phyloP scores from a whole-genome alignment of 2,797 vertebrate species.

The Gobio occitaniae region DNA sequence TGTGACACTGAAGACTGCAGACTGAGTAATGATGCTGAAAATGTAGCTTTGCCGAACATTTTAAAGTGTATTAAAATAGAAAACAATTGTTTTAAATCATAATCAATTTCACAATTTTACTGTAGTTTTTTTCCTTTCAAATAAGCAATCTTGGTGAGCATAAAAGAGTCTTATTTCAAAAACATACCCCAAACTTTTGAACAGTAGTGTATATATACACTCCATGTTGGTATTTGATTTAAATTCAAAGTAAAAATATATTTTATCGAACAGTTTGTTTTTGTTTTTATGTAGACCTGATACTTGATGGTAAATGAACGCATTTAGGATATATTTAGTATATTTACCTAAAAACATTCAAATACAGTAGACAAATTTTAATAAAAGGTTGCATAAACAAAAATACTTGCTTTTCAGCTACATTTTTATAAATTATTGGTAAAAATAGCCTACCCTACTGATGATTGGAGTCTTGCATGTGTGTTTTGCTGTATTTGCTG shows the following conservation, averaged over 20 bases:
- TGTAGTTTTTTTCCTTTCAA: neutral
- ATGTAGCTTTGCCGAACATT: too few relatives aligned
- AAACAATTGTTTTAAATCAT: neutral
- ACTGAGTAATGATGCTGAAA: neutral
- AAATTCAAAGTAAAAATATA: neutral
- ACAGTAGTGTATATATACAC: neutral
- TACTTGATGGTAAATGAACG: neutral
- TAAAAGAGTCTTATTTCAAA: neutral
- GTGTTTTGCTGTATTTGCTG: neutral
- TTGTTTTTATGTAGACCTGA: neutral
- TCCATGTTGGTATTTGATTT: neutral
- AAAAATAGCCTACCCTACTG: neutral
- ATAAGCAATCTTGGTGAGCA: neutral
- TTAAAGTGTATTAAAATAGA: neutral
- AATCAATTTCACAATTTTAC: neutral
- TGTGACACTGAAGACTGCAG: neutral
- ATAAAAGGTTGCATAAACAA: neutral
- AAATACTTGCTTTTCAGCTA: neutral
- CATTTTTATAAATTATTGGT: neutral
- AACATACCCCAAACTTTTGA: neutral
- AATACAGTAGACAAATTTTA: neutral
- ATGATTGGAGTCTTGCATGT: neutral
- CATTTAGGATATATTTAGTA: neutral
- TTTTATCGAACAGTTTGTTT: neutral
- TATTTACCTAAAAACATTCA: neutral